These are phyloP conservation scores for Parazoanthus swiftii DNA, from an alignment of 92 coral and sea anemone genomes.

Conservation along the genomic window DNA sequence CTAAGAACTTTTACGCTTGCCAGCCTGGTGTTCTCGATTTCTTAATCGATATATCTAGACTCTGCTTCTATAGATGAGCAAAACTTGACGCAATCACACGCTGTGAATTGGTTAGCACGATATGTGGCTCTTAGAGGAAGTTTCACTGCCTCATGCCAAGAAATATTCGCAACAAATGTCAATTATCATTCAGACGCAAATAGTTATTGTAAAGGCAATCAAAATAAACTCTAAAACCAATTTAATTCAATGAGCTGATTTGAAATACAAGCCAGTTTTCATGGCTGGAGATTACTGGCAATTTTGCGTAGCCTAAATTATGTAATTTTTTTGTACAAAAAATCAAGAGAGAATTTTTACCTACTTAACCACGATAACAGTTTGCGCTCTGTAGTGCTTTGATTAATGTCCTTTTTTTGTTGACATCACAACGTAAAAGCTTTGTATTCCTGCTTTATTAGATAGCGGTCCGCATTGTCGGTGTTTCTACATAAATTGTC, in stretches of 20 bases:
- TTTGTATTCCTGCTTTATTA: too few relatives aligned
- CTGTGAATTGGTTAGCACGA: neutral
- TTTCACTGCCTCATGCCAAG: neutral
- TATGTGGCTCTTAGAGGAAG: neutral
- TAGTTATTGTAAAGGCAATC: neutral
- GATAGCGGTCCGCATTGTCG: too few relatives aligned
- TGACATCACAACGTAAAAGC: too few relatives aligned
- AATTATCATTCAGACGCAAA: neutral
- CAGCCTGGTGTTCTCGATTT: neutral
- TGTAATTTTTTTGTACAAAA: neutral
- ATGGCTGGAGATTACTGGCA: neutral
- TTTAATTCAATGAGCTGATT: neutral
- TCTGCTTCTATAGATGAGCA: neutral
- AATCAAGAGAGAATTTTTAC: too few relatives aligned
- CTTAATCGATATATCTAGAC: too few relatives aligned
- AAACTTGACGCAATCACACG: neutral
- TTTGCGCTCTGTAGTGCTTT: too few relatives aligned
- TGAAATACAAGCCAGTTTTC: neutral
- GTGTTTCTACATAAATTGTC: too few relatives aligned
- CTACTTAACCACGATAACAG: too few relatives aligned
- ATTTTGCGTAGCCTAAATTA: too few relatives aligned
- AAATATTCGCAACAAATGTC: neutral
- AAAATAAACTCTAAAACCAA: neutral
- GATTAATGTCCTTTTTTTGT: too few relatives aligned
- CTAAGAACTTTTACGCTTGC: neutral